Base-by-base conservation (phyloP, 2,113 vertebrate genomes). In the Falcunculus frontatus region DNA sequence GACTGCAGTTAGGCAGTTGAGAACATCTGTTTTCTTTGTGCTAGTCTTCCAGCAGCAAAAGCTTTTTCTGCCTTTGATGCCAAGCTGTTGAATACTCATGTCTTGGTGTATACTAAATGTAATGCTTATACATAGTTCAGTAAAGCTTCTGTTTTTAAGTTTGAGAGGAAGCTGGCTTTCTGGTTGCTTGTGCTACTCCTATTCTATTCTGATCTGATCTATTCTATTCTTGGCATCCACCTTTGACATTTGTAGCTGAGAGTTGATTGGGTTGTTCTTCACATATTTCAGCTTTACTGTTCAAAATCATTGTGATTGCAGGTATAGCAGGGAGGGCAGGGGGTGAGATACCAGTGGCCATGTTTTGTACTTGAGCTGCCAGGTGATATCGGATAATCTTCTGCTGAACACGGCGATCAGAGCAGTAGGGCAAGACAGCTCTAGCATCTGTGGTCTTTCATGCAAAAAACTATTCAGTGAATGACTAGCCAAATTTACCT, bases 131-230 rank as follows among this genome's bases (percentile, higher is more conserved):
- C 23, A 46, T 88, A n/a, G 37, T 35, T 87, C 30, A 39, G 17
- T 53, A 82, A 78, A 50, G 16, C 5, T 81, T 81, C 68, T 89
- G 13, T 29, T 84, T 81, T 55, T 32, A 44, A n/a, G 6, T 73
- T 63, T 79, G 18, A 73, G 35, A 59, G 50, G 18, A 84, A 80
- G 13, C n/a, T 9, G 13, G 5, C 32, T 59, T 91, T 57, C 35
- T 72, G 35, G 3, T 67, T 0, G 0, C 37, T 79, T 79, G 12
- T 78, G 41, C 52, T 32, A 7, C 6, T 42, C 7, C 39, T 68
- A 0, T 53, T 41, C 11, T 30, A 1, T 55, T n/a, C 21, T 32
- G 6, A 22, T 59, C 32, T 70, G 10, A 14, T 20, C 29, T 57
- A 0, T 64, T 30, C 33, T 46, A 2, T 37, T 89, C 60, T 65